These are phyloP conservation scores for Acrocephalus arundinaceus DNA, from an alignment of 2,113 vertebrate species.

Conservation along the genomic window DNA sequence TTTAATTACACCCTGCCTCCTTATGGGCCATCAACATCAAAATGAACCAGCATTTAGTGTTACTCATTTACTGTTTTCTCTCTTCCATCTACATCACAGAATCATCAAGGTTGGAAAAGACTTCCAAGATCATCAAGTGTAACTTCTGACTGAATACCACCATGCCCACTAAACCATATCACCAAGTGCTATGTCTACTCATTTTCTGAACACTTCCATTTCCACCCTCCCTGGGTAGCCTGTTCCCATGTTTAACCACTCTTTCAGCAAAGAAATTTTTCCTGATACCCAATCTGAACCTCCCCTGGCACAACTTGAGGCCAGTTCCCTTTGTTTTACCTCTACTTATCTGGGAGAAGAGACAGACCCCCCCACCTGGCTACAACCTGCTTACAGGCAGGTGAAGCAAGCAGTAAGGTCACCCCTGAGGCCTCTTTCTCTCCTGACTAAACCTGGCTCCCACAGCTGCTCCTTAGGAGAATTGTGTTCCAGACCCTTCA, in stretches of 20 bases:
- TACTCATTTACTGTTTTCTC: background rate
- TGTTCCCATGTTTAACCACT: background rate
- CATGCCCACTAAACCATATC: background rate
- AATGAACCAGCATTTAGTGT: background rate
- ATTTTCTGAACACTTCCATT: background rate
- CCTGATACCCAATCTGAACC: background rate
- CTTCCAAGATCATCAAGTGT: background rate
- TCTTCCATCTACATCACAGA: background rate
- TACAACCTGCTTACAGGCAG: background rate
- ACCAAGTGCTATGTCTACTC: rapidly evolving
- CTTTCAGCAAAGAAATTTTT: background rate
- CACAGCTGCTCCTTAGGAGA: background rate
- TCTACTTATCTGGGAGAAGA: background rate
- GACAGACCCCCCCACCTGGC: rapidly evolving
- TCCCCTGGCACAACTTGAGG: background rate
- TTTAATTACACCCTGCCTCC: background rate
- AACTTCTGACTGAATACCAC: background rate
- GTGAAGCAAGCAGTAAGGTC: background rate
- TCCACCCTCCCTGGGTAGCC: background rate
- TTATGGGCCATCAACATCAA: background rate
- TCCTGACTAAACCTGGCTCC: background rate
- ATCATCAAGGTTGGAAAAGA: background rate
- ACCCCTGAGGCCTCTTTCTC: too few species aligned
- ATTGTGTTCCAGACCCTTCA: background rate
- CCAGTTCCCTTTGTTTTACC: background rate